Conservation (phyloP, 2,797 vertebrate genomes). For the Epinephelus awoara region DNA sequence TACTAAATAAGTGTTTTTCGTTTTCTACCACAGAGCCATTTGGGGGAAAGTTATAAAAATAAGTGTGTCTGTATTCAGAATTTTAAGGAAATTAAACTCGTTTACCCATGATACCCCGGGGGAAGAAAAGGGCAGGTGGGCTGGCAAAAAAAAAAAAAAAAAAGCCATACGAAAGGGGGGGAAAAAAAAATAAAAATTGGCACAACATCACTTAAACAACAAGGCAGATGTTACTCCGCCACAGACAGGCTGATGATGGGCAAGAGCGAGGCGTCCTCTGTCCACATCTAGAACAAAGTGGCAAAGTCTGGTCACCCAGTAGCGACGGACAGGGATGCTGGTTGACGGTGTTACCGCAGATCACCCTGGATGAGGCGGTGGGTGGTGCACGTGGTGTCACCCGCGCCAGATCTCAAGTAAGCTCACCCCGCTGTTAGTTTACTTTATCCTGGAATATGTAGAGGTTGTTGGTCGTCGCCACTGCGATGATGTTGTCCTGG, state of each 20-base stretch:
- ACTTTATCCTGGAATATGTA: constrained; percentile 99
- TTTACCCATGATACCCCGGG: constrained; percentile 54
- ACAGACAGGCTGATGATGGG: constrained; percentile 65
- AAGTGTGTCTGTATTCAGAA: constrained; percentile 71
- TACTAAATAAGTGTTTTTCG: constrained; percentile 67
- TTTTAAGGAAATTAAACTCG: constrained; percentile 68
- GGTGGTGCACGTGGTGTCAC: constrained; percentile 41
- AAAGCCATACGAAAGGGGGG: constrained; percentile 4
- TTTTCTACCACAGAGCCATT: constrained; percentile 69
- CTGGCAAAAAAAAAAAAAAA: constrained; percentile 47
- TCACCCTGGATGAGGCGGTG: constrained; percentile 52
- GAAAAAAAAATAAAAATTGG: constrained; percentile 71
- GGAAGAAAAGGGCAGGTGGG: constrained; percentile 49
- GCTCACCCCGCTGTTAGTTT: constrained; percentile 86
- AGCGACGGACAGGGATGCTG: constrained; percentile 64
- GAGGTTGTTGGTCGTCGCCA: constrained; percentile 99
- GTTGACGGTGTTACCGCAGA: constrained; percentile 58
- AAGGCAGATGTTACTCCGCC: constrained; percentile 80
- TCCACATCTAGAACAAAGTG: constrained; percentile 77
- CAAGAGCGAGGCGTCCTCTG: constrained; percentile 71
- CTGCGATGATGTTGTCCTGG: constrained; percentile 98
- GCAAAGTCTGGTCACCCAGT: constrained; percentile 72
- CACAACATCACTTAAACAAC: constrained; percentile 83
- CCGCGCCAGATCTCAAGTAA: constrained; percentile 28
- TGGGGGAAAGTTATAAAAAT: constrained; percentile 71